phyloP scores from a whole-genome alignment of 2,797 vertebrate genomes.

The Lepilemur septentrionalis region DNA sequence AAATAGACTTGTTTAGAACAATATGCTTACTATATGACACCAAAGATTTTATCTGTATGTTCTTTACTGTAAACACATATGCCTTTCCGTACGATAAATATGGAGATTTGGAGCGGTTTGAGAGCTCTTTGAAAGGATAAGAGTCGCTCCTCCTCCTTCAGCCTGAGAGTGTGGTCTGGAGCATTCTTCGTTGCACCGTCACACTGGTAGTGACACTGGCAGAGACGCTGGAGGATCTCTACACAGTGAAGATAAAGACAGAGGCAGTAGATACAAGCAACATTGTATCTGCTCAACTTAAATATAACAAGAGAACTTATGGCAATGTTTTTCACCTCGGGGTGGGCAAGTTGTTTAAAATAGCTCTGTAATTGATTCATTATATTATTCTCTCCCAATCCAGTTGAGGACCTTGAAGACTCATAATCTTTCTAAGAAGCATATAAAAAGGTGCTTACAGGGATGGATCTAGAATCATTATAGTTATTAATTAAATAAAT shows the following conservation, averaged over 20 bases:
- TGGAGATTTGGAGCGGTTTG: too few relatives aligned
- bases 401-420: neutral
- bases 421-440: neutral
- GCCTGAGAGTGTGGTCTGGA: too few relatives aligned
- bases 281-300: neutral
- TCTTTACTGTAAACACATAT: too few relatives aligned
- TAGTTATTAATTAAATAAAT: neutral
- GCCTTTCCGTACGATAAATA: too few relatives aligned
- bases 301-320: slow-evolving; percentile 7
- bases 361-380: neutral
- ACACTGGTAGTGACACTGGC: too few relatives aligned
- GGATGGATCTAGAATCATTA: neutral
- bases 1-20: too few relatives aligned
- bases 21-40: too few relatives aligned
- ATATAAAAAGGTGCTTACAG: neutral
- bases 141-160: too few relatives aligned
- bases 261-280: neutral
- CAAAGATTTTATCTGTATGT: too few relatives aligned
- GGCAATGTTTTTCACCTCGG: neutral
- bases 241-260: slow-evolving; percentile 20
- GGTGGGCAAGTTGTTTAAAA: neutral
- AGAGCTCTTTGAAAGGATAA: too few relatives aligned
- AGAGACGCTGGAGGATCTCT: too few relatives aligned
- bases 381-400: neutral
- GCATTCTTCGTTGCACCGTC: too few relatives aligned